Evolutionary conservation across 2,888 invertebrate species (phyloP).

Genomic region (Ophioninae sp.): DNA sequence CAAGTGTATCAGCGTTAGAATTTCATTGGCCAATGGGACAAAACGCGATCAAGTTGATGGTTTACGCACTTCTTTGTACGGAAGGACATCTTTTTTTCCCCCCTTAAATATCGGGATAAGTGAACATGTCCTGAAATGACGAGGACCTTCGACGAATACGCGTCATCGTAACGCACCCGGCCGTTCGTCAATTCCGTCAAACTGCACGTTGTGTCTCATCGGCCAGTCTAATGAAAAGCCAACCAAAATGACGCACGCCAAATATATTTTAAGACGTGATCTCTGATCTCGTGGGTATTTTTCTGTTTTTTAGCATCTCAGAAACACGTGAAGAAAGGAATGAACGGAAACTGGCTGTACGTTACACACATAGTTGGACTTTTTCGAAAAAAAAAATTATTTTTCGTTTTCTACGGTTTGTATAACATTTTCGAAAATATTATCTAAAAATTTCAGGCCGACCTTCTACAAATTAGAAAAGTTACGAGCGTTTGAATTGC

Average conservation of each 20-base stretch:
- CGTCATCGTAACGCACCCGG: slow-evolving; percentile 47
- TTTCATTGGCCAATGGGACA: slow-evolving; percentile 2
- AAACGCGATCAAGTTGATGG: slow-evolving; percentile 10
- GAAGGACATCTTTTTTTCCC: neutral
- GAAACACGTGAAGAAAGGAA: neutral
- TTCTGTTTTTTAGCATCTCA: slow-evolving; percentile 24
- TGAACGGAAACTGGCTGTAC: neutral
- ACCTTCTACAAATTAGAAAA: too few species aligned
- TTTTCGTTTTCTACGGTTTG: too few species aligned
- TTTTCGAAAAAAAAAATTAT: too few species aligned
- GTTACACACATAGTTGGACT: too few species aligned
- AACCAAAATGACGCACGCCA: slow-evolving; percentile 62
- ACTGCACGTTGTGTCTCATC: slow-evolving; percentile 48
- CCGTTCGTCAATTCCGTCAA: slow-evolving; percentile 58
- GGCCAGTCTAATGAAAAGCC: slow-evolving; percentile 33
- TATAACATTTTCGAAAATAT: too few species aligned
- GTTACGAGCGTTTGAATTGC: too few species aligned
- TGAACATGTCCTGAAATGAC: neutral
- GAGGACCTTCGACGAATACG: slow-evolving; percentile 33
- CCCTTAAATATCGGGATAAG: neutral
- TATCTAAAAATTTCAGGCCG: too few species aligned
- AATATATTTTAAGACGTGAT: slow-evolving; percentile 65
- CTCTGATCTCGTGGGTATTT: slow-evolving; percentile 53
- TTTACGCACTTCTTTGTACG: neutral
- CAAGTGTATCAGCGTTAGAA: slow-evolving; percentile 19